phyloP scores from a whole-genome alignment of 2,113 vertebrate genomes.

The Cichladusa arquata region DNA sequence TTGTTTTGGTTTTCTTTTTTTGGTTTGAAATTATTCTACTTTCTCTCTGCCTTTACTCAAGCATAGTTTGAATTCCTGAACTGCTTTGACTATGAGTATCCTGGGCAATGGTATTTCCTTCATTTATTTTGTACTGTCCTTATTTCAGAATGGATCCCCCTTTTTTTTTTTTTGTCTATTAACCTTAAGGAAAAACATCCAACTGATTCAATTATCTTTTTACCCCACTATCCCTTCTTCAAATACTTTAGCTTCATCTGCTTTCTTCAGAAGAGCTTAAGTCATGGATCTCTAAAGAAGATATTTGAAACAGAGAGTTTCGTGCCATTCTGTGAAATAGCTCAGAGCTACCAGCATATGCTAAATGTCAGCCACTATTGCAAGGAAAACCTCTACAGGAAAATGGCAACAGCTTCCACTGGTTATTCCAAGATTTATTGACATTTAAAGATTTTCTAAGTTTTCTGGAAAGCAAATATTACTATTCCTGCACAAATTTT shows the following conservation, averaged over 20 bases:
- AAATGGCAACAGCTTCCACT: not conserved
- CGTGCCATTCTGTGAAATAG: not conserved
- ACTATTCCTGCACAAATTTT: not conserved
- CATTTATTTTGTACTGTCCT: not conserved
- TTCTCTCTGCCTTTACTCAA: not conserved
- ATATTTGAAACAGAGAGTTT: not conserved
- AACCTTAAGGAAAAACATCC: not conserved
- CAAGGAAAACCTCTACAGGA: not conserved
- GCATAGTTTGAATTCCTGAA: not conserved
- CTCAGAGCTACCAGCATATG: not conserved
- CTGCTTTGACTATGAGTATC: not conserved
- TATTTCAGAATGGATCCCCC: not conserved
- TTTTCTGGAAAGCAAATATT: not conserved
- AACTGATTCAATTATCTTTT: not conserved
- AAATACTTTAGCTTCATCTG: not conserved
- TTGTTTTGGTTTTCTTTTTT: not conserved
- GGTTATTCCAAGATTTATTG: not conserved
- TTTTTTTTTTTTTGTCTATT: not conserved
- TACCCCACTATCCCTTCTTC: not conserved
- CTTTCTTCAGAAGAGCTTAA: not conserved
- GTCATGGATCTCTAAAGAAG: not conserved
- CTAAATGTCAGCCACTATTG: not conserved
- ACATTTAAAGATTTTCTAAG: not conserved
- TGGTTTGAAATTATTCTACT: not conserved
- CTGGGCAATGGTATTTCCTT: conserved; percentile 13